Evolutionary conservation across 2,888 invertebrate genomes (phyloP).

Genomic region (Brachyptera risi): DNA sequence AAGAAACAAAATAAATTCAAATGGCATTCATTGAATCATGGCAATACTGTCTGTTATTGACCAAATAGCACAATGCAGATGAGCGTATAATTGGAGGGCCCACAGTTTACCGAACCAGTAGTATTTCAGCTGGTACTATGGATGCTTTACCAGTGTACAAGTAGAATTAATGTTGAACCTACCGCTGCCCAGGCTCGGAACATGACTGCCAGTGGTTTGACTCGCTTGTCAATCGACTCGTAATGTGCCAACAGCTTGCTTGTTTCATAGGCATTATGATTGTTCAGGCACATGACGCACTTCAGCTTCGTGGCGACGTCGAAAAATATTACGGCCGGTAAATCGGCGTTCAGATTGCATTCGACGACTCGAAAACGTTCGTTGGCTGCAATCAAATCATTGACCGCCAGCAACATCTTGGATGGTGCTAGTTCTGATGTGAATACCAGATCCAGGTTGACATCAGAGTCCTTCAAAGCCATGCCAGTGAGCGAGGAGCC

Average conservation of each 20-base stretch:
- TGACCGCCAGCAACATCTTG: conserved; percentile 1
- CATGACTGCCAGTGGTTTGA: not conserved
- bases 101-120: no score
- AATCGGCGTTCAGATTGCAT: not conserved
- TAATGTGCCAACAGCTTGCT: conserved; percentile 2
- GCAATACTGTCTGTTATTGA: no score
- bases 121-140: no score
- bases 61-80: no score
- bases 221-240: conserved; percentile 14
- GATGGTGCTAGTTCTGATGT: not conserved
- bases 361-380: conserved; percentile 2
- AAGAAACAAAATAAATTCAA: no score
- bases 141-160: no score
- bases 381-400: not conserved
- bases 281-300: conserved; percentile 11
- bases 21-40: no score
- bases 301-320: conserved; percentile 1
- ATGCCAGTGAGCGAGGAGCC: conserved; percentile 9
- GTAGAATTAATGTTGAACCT: no score
- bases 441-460: conserved; percentile 14
- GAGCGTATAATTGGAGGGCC: no score
- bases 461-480: conserved; percentile 1
- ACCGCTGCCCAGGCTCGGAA: conserved; percentile 20
- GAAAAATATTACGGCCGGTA: conserved; percentile 6
- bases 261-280: conserved; percentile 3